Evolutionary conservation across 2,888 invertebrate species (phyloP), one percentile per base, ranked within the genome.

Genomic region (Sarcophaga subvicina): DNA sequence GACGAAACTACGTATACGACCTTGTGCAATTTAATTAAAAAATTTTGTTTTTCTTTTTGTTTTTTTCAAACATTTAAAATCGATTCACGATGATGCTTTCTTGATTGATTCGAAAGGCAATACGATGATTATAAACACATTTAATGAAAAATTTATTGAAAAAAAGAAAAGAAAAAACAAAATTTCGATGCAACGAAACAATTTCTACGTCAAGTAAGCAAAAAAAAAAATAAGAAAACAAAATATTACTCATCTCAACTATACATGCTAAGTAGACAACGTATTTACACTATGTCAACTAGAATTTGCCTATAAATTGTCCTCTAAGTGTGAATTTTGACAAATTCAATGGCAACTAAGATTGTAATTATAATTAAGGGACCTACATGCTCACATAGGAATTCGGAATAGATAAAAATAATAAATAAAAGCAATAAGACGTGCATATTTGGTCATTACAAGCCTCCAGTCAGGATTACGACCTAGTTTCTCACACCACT

Each of bases 11-110:
- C 17, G 3, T 54, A 54, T 14, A 72, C 72, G 72, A 60, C 72
- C 72, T 72, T 72, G 72, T 60, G 25, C n/a, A 60, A 59, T n/a
- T 72, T 37, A 72, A 72, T 72, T 72, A 27, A 3, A 72, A 60
- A 54, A 14, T 17, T 54, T 60, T 72, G 60, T 72, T 54, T 54
- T 14, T 54, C 2, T 60, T 72, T 27, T 72, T 72, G 20, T 17
- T 60, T 22, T 72, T 20, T 11, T 49, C 25, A 70, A 3, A 60
- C 17, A 72, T 20, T 4, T 6, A 37, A 4, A 72, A 72, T 72
- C 60, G 60, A 72, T 72, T 72, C 60, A n/a, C 59, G 72, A 20
- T 4, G 72, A 37, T n/a, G 3, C 17, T 72, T 60, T 60, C 37
- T 72, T 45, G 59, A 72, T 72, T 60, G 72, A 72, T 60, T 72